These are phyloP conservation scores for Amphiura filiformis DNA, from an alignment of 35 echinoderm and acorn worm species.

Conservation along the genomic window DNA sequence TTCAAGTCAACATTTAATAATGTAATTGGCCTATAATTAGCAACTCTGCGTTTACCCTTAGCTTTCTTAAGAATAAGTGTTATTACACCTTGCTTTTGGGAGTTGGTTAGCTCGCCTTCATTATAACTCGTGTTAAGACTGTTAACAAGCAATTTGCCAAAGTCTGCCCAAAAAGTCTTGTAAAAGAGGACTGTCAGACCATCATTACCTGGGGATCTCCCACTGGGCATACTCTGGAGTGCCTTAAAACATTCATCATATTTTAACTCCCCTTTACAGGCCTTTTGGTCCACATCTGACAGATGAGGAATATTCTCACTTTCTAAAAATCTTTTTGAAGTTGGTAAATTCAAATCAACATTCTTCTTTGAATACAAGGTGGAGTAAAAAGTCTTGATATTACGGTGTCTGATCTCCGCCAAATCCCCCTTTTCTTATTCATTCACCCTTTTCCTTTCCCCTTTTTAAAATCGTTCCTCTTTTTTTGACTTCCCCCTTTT, in stretches of 20 bases:
- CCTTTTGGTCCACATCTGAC: background rate
- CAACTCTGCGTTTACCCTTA: background rate
- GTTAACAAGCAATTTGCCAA: background rate
- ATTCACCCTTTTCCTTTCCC: too few relatives aligned
- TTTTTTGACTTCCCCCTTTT: too few relatives aligned
- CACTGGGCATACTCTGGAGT: background rate
- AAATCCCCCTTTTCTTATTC: too few relatives aligned
- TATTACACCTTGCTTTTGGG: slow-evolving; percentile 15
- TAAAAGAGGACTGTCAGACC: background rate
- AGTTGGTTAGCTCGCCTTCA: slow-evolving; percentile 13
- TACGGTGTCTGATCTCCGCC: too few relatives aligned
- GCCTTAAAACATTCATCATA: background rate
- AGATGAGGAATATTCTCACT: background rate
- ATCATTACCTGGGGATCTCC: background rate
- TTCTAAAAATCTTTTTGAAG: background rate
- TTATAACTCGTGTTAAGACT: background rate
- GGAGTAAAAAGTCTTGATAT: slow-evolving; percentile 3
- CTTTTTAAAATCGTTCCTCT: too few relatives aligned
- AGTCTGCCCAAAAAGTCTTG: background rate
- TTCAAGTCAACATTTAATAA: slow-evolving; percentile 23
- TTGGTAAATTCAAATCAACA: background rate
- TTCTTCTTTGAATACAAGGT: slow-evolving; percentile 13
- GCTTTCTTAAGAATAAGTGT: slow-evolving; percentile 19
- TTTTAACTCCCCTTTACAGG: background rate
- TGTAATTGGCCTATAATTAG: slow-evolving; percentile 5